Conservation (phyloP, 2,888 invertebrate genomes). For the Eudemis profundana region DNA sequence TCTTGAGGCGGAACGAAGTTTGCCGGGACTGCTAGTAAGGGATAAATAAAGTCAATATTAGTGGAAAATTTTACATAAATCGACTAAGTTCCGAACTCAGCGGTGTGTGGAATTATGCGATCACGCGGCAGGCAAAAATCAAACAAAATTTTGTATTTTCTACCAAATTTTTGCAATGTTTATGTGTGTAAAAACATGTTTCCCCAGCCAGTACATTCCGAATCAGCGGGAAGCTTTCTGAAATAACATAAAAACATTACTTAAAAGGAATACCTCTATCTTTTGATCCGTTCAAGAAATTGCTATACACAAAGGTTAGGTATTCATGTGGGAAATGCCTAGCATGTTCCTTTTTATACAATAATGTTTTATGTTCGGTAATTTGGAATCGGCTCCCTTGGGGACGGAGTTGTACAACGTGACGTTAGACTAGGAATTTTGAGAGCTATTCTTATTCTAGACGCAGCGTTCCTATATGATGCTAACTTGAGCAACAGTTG, state of each 20-base stretch:
- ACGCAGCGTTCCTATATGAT: not conserved
- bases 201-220: no score
- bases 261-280: conserved; percentile 15
- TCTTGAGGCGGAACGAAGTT: no score
- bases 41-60: no score
- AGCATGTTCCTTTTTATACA: not conserved
- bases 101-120: no score
- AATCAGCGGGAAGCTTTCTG: not conserved
- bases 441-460: not conserved
- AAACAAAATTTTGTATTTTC: no score
- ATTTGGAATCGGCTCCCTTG: not conserved
- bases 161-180: no score
- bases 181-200: no score
- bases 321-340: conserved; percentile 9
- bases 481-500: not conserved
- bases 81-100: no score
- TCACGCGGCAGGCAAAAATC: no score
- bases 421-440: not conserved
- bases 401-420: not conserved
- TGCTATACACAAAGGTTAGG: not conserved
- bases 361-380: not conserved
- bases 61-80: no score
- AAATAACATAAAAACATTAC: conserved; percentile 14
- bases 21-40: no score
- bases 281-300: conserved; percentile 25